Conservation (phyloP, 2,113 vertebrate species). For the Vidua chalybeata region DNA sequence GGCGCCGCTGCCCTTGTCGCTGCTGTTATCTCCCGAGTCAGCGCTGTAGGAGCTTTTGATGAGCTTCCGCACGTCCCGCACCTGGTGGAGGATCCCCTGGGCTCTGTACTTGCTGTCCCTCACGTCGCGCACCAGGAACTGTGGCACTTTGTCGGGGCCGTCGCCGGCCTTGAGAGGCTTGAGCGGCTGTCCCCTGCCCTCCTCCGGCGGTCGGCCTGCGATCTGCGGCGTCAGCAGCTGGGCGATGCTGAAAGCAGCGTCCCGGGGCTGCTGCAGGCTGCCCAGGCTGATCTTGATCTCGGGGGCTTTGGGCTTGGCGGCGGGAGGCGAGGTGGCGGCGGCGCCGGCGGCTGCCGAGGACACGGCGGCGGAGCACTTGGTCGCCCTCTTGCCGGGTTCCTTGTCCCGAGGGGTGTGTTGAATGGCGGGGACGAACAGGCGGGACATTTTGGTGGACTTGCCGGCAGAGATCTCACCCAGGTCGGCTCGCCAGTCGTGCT, state of each 20-base stretch:
- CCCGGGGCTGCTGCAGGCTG: slow-evolving; percentile 75
- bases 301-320: slow-evolving; percentile 72
- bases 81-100: slow-evolving; percentile 89
- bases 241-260: slow-evolving; percentile 80
- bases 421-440: slow-evolving; percentile 91
- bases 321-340: neutral
- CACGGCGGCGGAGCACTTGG: slow-evolving; percentile 55
- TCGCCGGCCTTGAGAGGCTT: slow-evolving; percentile 75
- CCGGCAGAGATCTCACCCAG: slow-evolving; percentile 70
- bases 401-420: slow-evolving; percentile 78
- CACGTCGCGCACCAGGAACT: slow-evolving; percentile 90
- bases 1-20: slow-evolving; percentile 70
- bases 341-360: neutral
- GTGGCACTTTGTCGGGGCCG: slow-evolving; percentile 85
- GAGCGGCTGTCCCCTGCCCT: slow-evolving; percentile 65
- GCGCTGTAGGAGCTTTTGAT: slow-evolving; percentile 90
- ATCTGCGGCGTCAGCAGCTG: slow-evolving; percentile 82
- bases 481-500: slow-evolving; percentile 71
- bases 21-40: slow-evolving; percentile 82
- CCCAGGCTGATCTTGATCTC: slow-evolving; percentile 92
- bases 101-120: slow-evolving; percentile 85
- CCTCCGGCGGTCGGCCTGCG: slow-evolving; percentile 70
- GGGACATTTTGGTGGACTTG: slow-evolving; percentile 89
- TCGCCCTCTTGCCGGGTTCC: slow-evolving; percentile 66
- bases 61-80: slow-evolving; percentile 92